A percentile compares a stretch with the other conserved stretches of the same genome.
These are phyloP conservation scores for Zophobas morio DNA, from an alignment of 1,140 invertebrate genomes.

Conservation along the genomic window DNA sequence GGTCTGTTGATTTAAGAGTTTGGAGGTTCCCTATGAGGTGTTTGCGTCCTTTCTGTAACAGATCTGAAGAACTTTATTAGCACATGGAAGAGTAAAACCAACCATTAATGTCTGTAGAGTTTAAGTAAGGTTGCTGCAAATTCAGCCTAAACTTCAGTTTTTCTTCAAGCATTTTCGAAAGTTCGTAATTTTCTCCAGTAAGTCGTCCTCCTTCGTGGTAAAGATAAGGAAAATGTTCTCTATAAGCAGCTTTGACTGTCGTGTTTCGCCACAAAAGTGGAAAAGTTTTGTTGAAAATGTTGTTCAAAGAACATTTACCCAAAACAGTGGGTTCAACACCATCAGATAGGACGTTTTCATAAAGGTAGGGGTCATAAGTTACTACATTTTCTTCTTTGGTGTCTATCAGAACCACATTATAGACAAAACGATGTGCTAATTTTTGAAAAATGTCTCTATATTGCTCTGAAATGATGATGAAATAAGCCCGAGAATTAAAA, in stretches of 20 bases:
- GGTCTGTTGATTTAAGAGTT: constrained; percentile 1
- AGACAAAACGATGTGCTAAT: neutral
- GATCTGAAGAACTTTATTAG: neutral
- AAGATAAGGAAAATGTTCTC: constrained; percentile 17
- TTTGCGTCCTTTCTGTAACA: neutral
- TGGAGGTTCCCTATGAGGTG: neutral
- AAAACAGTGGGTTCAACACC: neutral
- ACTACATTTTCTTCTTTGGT: neutral
- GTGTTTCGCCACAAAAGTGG: constrained; percentile 13
- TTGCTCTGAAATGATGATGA: constrained; percentile 11
- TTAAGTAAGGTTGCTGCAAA: too few species aligned
- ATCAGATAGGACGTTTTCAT: neutral
- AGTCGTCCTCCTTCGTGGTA: neutral
- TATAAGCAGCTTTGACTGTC: neutral
- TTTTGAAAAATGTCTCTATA: neutral
- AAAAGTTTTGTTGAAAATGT: constrained; percentile 1
- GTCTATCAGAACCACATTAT: neutral
- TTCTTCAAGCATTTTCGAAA: neutral
- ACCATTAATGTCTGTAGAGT: neutral
- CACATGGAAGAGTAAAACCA: neutral
- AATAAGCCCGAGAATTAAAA: constrained; percentile 6
- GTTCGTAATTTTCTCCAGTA: constrained; percentile 8
- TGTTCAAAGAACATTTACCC: neutral
- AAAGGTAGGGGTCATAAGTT: neutral
- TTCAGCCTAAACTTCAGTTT: neutral